phyloP scores from a whole-genome alignment of 1,140 invertebrate genomes.

The Copidosoma floridanum region DNA sequence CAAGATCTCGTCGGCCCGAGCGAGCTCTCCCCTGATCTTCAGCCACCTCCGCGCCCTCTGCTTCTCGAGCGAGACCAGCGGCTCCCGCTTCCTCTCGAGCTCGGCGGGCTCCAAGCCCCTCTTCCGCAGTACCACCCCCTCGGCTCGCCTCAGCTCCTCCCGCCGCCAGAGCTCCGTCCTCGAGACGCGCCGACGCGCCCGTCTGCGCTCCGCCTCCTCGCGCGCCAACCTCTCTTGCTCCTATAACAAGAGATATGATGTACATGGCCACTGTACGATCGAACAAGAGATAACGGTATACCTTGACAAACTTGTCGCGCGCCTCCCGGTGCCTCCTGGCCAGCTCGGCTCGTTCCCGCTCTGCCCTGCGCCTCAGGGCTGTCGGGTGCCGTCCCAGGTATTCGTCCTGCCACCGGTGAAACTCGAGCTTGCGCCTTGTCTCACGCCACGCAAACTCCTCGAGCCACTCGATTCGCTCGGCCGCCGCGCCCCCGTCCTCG shows the following conservation, averaged over 20 bases:
- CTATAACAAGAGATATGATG: not conserved
- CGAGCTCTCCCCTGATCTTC: not conserved
- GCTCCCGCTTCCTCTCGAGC: conserved; percentile 46
- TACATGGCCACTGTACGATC: too few species aligned
- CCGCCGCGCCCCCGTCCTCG: conserved; percentile 1
- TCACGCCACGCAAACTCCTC: conserved; percentile 42
- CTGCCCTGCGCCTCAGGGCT: conserved; percentile 29
- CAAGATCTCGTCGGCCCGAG: not conserved
- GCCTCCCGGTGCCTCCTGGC: conserved; percentile 33
- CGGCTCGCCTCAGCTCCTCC: conserved; percentile 49
- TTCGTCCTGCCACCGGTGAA: conserved; percentile 37
- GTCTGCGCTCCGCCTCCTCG: conserved; percentile 31
- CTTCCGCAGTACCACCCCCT: conserved; percentile 46
- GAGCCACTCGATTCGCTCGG: conserved; percentile 42
- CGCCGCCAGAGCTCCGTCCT: not conserved
- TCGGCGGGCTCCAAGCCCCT: conserved; percentile 49
- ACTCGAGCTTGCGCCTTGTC: conserved; percentile 40
- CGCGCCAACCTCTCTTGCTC: conserved; percentile 37
- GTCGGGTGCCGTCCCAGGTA: conserved; percentile 34
- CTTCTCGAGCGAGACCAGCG: conserved; percentile 45
- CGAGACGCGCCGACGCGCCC: conserved; percentile 13
- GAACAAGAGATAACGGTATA: too few species aligned
- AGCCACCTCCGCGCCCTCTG: not conserved
- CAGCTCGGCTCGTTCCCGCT: conserved; percentile 32
- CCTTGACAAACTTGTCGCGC: conserved; percentile 32